phyloP scores from a whole-genome alignment of 1,140 invertebrate species.

The Bombus haemorrhoidalis region DNA sequence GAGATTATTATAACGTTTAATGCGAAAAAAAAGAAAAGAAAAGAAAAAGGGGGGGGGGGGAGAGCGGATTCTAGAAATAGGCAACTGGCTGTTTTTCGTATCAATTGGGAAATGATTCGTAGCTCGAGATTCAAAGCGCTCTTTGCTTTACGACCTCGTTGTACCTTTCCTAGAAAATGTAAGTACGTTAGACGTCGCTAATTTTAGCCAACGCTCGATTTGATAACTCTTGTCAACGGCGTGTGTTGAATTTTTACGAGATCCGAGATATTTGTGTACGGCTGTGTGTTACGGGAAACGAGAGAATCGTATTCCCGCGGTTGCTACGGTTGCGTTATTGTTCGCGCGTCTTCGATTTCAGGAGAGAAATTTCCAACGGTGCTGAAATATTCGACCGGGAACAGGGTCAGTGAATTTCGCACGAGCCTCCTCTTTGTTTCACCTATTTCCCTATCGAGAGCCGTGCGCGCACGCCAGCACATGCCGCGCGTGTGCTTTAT shows the following conservation, averaged over 20 bases:
- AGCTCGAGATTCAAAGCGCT: not conserved
- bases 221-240: not conserved
- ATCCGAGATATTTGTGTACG: not conserved
- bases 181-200: not conserved
- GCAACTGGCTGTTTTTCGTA: too few relatives aligned
- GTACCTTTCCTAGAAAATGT: not conserved
- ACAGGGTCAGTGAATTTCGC: constrained; percentile 35
- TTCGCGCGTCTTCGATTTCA: constrained; percentile 54
- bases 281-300: not conserved
- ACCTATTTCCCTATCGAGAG: not conserved
- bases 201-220: not conserved
- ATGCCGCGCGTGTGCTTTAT: constrained; percentile 16
- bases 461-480: too few relatives aligned
- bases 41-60: too few relatives aligned
- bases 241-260: not conserved
- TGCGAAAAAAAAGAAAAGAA: too few relatives aligned
- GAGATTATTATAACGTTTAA: not conserved
- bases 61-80: not conserved
- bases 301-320: not conserved
- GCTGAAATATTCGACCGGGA: constrained; percentile 45
- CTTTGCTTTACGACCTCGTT: not conserved
- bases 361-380: constrained; percentile 68
- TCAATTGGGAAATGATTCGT: too few relatives aligned
- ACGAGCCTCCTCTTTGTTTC: constrained; percentile 36
- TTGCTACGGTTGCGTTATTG: constrained; percentile 15